These are phyloP conservation scores for Euproctis similis DNA, from an alignment of 2,888 invertebrate species.

Conservation along the genomic window DNA sequence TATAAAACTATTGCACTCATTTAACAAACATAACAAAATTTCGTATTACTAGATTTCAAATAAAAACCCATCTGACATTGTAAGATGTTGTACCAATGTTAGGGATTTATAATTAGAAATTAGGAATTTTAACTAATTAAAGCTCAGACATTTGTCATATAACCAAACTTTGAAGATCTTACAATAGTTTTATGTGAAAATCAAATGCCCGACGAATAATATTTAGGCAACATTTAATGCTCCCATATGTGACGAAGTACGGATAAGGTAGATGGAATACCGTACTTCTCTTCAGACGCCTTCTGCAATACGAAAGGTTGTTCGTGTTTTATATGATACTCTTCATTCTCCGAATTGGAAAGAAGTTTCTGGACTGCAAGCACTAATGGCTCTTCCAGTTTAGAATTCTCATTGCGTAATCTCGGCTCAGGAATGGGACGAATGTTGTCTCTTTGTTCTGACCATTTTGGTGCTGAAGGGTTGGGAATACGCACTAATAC, in stretches of 20 bases:
- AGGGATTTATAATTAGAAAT: no score
- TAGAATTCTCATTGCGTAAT: conserved; percentile 29
- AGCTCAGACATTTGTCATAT: no score
- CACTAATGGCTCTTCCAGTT: conserved; percentile 28
- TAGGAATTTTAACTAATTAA: not conserved
- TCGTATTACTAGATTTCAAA: no score
- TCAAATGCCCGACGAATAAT: no score
- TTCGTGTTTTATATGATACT: conserved; percentile 36
- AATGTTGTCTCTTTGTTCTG: conserved; percentile 27
- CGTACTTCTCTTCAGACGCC: conserved; percentile 29
- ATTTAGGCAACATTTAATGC: no score
- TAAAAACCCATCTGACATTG: no score
- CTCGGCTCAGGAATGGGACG: conserved; percentile 29
- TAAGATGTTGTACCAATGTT: no score
- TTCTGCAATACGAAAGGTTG: conserved; percentile 34
- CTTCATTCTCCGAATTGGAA: conserved; percentile 24
- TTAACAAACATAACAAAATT: no score
- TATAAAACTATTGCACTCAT: no score
- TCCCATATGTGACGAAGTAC: conserved; percentile 46
- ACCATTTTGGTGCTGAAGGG: conserved; percentile 28
- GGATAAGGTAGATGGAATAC: conserved; percentile 18
- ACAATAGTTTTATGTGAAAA: no score
- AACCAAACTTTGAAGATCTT: no score
- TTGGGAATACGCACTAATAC: conserved; percentile 7
- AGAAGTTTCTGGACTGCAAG: conserved; percentile 26